Base-by-base conservation (phyloP, 1,140 invertebrate species). In the Calosoma granatense region DNA sequence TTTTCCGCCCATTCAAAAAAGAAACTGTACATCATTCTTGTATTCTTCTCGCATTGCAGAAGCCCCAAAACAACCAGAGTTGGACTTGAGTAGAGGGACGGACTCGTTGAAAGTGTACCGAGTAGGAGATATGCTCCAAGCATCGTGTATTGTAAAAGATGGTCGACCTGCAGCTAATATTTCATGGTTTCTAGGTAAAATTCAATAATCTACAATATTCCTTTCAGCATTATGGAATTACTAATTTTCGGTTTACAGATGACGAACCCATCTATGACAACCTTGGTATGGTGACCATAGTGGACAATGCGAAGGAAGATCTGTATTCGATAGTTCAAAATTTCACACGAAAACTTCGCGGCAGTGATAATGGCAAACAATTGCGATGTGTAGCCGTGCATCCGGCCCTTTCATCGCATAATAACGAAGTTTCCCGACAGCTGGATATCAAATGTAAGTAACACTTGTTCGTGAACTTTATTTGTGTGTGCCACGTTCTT, bases 141-240 rank as follows among this genome's bases (percentile, higher is more conserved):
- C 84, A 1, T 76, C 76, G 56, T 90, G 86, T 70, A 74, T 74
- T n/a, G 80, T 85, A 0, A 71, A 76, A 56, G 76, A 81, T 51
- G 85, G 85, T 22, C 75, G 85, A 67, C 87, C 86, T 12, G 78
- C 80, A 1, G 85, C 86, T 0, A 86, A 85, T 56, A 82, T 90
- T 51, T 77, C 76, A 1, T 85, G 86, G 75, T 86, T 69, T 63
- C 70, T 85, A 36, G 81, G 81, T 83, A 74, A 74, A 70, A 53
- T 22, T 47, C 3, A 22, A 20, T 41, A 22, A 3, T 43, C n/a
- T 41, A 2, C 53, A 56, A 47, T 36, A 12, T 21, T 51, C 47
- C 22, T n/a, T 15, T 22, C 20, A 17, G 17, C 14, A 51, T 53
- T 20, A 30, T 30, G 21, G n/a, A 19, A 14, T 36, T 55, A 14